Evolutionary conservation across 2,113 vertebrate genomes (phyloP).

Genomic region (Chaetodon trifascialis): DNA sequence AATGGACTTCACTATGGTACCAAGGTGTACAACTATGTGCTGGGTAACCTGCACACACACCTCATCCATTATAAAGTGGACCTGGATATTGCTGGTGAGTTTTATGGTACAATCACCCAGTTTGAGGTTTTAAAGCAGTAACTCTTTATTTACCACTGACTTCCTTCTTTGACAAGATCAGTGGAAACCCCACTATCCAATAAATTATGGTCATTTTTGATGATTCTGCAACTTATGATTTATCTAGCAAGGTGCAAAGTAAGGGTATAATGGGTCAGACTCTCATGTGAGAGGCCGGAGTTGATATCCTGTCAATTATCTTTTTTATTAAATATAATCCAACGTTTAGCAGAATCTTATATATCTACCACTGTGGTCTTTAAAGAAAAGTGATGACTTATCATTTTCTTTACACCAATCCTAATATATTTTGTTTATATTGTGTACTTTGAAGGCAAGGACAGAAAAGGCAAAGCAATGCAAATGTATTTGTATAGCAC

Average conservation of each 20-base stretch:
- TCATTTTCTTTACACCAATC: not conserved
- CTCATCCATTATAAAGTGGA: constrained; percentile 94
- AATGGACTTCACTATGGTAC: constrained; percentile 87
- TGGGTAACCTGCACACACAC: constrained; percentile 94
- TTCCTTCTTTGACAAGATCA: not conserved
- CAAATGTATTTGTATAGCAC: not conserved
- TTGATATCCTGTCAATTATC: not conserved
- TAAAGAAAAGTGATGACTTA: no score
- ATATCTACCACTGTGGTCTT: no score
- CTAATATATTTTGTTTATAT: not conserved
- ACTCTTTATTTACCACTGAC: not conserved
- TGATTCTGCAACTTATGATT: no score
- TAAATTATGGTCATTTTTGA: no score
- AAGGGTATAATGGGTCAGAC: not conserved
- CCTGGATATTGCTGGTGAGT: constrained; percentile 91
- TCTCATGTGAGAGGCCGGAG: no score
- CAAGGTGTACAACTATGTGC: constrained; percentile 88
- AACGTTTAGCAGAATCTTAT: no score
- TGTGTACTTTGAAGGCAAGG: not conserved
- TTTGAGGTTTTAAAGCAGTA: not conserved
- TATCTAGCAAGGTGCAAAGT: not conserved
- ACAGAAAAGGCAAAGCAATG: not conserved
- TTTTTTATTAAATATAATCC: not conserved
- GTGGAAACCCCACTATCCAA: not conserved
- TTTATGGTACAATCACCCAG: not conserved